Base-by-base conservation (phyloP, 2,888 invertebrate genomes). In the Drosophila atripex region DNA sequence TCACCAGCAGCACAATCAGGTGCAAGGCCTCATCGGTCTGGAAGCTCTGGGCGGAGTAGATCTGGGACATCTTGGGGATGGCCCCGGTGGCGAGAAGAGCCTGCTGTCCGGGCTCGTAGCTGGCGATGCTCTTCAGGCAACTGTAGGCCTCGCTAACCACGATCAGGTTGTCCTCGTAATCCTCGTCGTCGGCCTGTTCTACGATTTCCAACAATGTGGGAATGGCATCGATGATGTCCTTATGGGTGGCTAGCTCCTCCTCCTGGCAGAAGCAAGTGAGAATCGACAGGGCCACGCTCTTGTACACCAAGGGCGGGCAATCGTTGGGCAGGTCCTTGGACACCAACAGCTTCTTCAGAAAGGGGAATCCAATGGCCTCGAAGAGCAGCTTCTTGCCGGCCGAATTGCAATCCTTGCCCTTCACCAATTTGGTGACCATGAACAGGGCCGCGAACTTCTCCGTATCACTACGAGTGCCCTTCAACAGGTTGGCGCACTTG, bases 381-480 rank as follows among this genome's bases (percentile, higher is more conserved):
- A 98, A 97, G 2, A 98, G 93, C 32, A 95, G 93, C 86, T 95
- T 95, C 90, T 96, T 96, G n/a, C 94, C 94, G n/a, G 94, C 93
- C 9, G 94, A 92, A 80, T 94, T 94, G 89, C 97, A 96, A 86
- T 97, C 96, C 89, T 95, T 95, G 75, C 95, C 95, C 91, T 96
- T 96, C 39, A 97, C 95, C 56, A 97, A 92, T 91, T 97, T 98
- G 2, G 97, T 97, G 55, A 97, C 97, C 95, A 97, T 95, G 90
- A 97, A 97, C 52, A 98, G 93, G 1, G 96, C 97, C 41, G 97
- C 97, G 90, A 98, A 97, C 90, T 97, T 97, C 91, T 97, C 97
- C 0, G 97, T 97, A 91, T 98, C 97, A 90, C 94, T 95, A 86
- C 94, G 94, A 11, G 97, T 96, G 87, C 94, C 94, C 91, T 96